These are phyloP conservation scores for Lagorchestes hirsutus DNA, from an alignment of 2,797 vertebrate species.

Conservation along the genomic window DNA sequence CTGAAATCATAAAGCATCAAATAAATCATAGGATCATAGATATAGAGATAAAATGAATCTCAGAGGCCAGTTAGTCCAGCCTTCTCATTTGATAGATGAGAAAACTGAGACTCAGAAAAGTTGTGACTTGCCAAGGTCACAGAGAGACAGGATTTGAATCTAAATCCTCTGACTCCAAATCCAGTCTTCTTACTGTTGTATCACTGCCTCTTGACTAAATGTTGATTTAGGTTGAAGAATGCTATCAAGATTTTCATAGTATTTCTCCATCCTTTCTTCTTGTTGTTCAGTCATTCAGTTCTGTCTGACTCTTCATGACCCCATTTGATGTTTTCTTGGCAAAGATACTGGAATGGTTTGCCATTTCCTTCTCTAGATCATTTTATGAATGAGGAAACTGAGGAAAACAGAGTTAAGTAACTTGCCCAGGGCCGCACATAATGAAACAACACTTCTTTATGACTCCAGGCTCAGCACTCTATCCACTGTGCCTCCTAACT, in stretches of 20 bases:
- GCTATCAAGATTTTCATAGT: not conserved
- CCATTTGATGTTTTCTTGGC: not conserved
- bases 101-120: not conserved
- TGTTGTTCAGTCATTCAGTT: not conserved
- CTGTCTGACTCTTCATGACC: not conserved
- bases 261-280: not conserved
- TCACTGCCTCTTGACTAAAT: not conserved
- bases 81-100: not conserved
- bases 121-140: not conserved
- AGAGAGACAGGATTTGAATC: not conserved
- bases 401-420: not conserved
- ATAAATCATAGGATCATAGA: not conserved
- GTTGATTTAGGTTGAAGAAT: not conserved
- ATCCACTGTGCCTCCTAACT: not conserved
- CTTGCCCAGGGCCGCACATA: not conserved
- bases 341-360: not conserved
- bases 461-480: not conserved
- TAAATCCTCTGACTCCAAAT: not conserved
- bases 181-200: not conserved
- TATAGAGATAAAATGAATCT: not conserved
- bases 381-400: not conserved
- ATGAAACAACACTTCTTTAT: not conserved
- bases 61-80: not conserved
- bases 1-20: not conserved
- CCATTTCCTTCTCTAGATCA: not conserved